Evolutionary conservation across 2,113 vertebrate species (phyloP), one percentile per base, ranked within the genome.

Genomic region (Mesitornis unicolor): DNA sequence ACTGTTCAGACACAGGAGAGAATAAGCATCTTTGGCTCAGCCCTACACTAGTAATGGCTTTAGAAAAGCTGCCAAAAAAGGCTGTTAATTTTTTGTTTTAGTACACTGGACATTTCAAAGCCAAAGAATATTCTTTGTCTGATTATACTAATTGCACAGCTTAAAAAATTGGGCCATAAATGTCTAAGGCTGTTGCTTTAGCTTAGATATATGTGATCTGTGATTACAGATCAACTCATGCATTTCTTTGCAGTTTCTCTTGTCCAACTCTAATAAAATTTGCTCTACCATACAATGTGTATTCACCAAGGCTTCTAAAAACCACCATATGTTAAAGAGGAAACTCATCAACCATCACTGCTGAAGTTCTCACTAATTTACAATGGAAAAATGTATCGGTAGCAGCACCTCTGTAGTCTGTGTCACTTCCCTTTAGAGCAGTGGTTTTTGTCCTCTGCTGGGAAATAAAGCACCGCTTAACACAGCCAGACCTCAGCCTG

Each of bases 101-200:
- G 91, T 76, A 91, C 56, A 60, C 28, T 24, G 54, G 75, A 61
- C 71, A 74, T 86, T 84, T 73, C 43, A 77, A 88, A 93, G 56
- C 21, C 71, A 77, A 92, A 86, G 59, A 70, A 26, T 88, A 70
- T 77, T 84, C 59, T 96, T 93, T 90, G 59, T 71, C 60, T 88
- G 84, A 92, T 92, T 88, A 88, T 47, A 77, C 50, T 94, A 86
- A 83, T 83, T 77, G 75, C 38, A 70, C 38, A 86, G 28, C 67
- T 88, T 77, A 67, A 0, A 93, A 86, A 95, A 93, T 33, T 11
- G 14, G 50, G 42, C 83, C 45, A 42, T 80, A 81, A 92, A 67
- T 31, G 33, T 90, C 80, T 67, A 21, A 59, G 33, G 59, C 80
- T 84, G 45, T 77, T 86, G 13, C 54, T 93, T 95, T 67, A 85